Evolutionary conservation across 2,888 invertebrate genomes (phyloP).

Genomic region (Himalopsyche kuldschensis): DNA sequence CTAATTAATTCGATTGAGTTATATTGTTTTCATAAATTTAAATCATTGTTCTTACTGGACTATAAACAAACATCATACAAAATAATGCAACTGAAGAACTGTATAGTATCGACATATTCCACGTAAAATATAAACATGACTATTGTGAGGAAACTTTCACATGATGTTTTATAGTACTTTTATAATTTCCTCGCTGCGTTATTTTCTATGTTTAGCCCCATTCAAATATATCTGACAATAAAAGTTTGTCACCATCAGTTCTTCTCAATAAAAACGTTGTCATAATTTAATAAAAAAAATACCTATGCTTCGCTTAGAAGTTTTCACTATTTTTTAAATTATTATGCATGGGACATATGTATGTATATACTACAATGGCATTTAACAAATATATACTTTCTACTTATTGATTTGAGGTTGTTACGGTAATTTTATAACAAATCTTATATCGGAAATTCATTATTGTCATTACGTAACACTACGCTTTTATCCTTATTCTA

Average conservation of each 20-base stretch:
- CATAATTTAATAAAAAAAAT: no score
- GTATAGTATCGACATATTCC: conserved; percentile 18
- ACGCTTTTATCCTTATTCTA: no score
- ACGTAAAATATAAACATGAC: conserved; percentile 9
- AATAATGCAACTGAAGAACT: neutral
- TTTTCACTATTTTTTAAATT: no score
- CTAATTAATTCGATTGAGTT: no score
- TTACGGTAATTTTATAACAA: no score
- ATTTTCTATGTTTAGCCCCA: neutral
- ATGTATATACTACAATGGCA: no score
- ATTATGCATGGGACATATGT: no score
- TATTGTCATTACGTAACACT: no score
- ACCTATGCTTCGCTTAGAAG: no score
- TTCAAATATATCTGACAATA: neutral
- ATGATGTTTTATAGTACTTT: conserved; percentile 5
- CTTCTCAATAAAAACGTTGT: neutral
- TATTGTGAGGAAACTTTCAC: conserved; percentile 8
- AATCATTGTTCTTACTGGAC: conserved; percentile 1
- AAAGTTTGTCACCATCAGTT: neutral
- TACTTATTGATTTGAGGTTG: no score
- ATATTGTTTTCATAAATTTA: neutral
- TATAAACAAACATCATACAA: neutral
- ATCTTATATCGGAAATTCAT: no score
- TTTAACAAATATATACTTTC: no score
- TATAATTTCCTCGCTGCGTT: neutral